phyloP scores from a whole-genome alignment of 2,888 invertebrate genomes.

The Arenicola marina region DNA sequence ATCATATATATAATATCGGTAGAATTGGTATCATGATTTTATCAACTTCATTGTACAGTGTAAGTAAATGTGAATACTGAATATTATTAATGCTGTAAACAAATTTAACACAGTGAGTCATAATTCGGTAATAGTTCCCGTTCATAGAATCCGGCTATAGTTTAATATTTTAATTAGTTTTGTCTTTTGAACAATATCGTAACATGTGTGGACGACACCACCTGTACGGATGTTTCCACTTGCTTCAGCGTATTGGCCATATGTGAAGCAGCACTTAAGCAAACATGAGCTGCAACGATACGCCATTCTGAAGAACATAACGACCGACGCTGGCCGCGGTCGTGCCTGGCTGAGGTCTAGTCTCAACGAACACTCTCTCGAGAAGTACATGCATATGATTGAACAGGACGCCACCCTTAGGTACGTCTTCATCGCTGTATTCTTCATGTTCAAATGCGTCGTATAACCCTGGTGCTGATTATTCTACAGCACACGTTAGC shows the following conservation, averaged over 20 bases:
- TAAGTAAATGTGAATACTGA: too few relatives aligned
- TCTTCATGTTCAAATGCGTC: not conserved
- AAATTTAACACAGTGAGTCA: too few relatives aligned
- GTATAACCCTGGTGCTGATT: not conserved
- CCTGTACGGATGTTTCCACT: not conserved
- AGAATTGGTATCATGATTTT: too few relatives aligned
- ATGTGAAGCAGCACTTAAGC: constrained; percentile 71
- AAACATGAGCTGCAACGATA: constrained; percentile 73
- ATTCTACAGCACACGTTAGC: too few relatives aligned
- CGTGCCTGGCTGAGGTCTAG: constrained; percentile 88
- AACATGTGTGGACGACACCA: too few relatives aligned
- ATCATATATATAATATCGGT: too few relatives aligned
- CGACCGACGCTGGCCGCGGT: constrained; percentile 79
- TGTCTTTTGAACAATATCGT: too few relatives aligned
- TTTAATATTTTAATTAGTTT: too few relatives aligned
- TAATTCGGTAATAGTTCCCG: too few relatives aligned
- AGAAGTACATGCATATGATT: constrained; percentile 75
- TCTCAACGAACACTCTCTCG: constrained; percentile 88
- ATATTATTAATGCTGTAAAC: too few relatives aligned
- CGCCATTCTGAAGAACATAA: constrained; percentile 70
- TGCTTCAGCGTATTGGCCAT: constrained; percentile 61
- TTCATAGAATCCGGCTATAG: too few relatives aligned
- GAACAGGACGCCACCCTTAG: constrained; percentile 65
- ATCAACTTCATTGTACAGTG: too few relatives aligned
- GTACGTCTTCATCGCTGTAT: not conserved